Evolutionary conservation across 2,797 vertebrate genomes (phyloP).

Genomic region (Cygnus olor): DNA sequence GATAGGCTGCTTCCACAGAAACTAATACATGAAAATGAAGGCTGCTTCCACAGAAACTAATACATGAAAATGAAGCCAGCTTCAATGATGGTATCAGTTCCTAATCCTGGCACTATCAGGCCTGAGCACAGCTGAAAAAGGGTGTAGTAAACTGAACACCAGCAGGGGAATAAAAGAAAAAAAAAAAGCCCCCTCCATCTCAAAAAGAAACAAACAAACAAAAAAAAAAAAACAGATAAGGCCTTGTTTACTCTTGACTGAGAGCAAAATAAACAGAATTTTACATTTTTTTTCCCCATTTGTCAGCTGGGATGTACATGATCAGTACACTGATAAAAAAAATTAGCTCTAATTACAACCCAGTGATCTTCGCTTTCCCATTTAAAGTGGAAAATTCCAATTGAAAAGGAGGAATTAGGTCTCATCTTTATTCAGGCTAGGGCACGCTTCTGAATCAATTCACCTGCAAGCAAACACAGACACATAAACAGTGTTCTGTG

Average conservation of each 20-base stretch:
- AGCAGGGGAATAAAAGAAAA: too few species aligned
- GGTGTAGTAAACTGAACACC: background rate
- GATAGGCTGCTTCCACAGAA: background rate
- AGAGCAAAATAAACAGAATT: background rate
- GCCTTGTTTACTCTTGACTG: background rate
- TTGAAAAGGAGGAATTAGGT: background rate
- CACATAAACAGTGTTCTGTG: accelerated
- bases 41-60: background rate
- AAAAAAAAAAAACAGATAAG: background rate
- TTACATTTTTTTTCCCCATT: background rate
- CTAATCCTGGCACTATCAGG: background rate
- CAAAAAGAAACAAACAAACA: too few species aligned
- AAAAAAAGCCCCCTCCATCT: too few species aligned
- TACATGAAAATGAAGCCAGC: background rate
- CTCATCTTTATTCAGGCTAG: background rate
- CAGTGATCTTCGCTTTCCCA: background rate
- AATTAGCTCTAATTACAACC: background rate
- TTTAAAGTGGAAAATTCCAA: background rate
- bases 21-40: background rate
- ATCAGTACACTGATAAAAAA: background rate
- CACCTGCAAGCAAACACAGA: background rate
- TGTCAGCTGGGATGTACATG: background rate
- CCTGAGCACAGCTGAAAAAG: background rate
- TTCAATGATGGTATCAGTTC: background rate
- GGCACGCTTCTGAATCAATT: background rate